A percentile compares a stretch with the other conserved stretches of the same genome.
phyloP scores from a whole-genome alignment of 2,888 invertebrate species.

The Lasioglossum villosulum region DNA sequence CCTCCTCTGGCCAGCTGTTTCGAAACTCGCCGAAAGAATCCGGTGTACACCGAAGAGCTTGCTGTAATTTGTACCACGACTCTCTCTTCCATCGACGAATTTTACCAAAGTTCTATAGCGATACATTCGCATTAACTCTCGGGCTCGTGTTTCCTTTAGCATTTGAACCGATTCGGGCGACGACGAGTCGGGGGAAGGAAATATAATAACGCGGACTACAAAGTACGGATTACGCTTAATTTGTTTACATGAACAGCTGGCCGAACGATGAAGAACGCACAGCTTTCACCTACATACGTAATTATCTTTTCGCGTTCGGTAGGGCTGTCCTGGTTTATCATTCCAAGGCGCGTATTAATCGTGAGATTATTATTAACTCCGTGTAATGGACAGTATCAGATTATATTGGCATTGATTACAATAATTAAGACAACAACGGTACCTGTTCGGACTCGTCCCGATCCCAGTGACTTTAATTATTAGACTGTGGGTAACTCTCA shows the following conservation, averaged over 20 bases:
- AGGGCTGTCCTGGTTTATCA: constrained; percentile 24
- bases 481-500: neutral
- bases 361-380: constrained; percentile 42
- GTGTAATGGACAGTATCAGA: constrained; percentile 31
- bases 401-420: constrained; percentile 16
- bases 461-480: constrained; percentile 23
- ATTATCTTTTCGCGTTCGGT: constrained; percentile 30
- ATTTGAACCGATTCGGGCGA: neutral
- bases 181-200: neutral
- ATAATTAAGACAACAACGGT: constrained; percentile 17
- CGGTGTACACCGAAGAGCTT: neutral
- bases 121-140: constrained; percentile 18
- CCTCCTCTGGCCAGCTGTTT: neutral
- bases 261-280: neutral
- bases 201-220: neutral
- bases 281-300: constrained; percentile 51
- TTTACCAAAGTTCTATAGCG: constrained; percentile 6
- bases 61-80: constrained; percentile 20
- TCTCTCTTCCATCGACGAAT: neutral
- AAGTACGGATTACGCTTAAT: constrained; percentile 33
- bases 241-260: constrained; percentile 50
- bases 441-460: neutral
- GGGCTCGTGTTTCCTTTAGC: neutral
- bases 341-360: constrained; percentile 29
- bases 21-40: neutral